Conservation (phyloP, 2,113 vertebrate genomes). For the Cyprinodon brontotheroides region DNA sequence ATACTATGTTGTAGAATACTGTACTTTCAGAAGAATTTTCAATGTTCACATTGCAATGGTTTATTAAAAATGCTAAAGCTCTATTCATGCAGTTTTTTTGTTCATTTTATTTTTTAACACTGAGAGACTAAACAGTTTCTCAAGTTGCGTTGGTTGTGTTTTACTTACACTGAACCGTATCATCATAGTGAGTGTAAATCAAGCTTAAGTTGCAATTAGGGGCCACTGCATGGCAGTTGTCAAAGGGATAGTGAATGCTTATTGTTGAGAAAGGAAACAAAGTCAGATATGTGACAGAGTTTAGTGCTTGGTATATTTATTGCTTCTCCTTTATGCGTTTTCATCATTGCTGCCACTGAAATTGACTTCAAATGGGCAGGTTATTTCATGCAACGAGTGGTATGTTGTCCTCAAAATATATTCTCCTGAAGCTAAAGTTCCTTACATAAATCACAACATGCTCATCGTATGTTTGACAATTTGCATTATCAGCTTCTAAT, state of each 20-base stretch:
- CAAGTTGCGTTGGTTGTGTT: conserved; percentile 64
- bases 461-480: conserved; percentile 6
- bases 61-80: not conserved
- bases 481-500: conserved; percentile 21
- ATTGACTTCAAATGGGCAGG: conserved; percentile 21
- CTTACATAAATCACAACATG: conserved; percentile 30
- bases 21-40: not conserved
- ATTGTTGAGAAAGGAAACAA: conserved; percentile 44
- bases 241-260: conserved; percentile 46
- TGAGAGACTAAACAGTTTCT: conserved; percentile 66
- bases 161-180: conserved; percentile 37
- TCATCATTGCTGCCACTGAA: not conserved
- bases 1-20: not conserved
- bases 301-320: not conserved
- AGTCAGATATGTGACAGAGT: conserved; percentile 9
- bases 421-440: conserved; percentile 43
- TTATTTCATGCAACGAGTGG: conserved; percentile 36
- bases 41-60: not conserved
- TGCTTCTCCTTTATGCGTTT: conserved; percentile 2
- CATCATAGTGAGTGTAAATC: conserved; percentile 57
- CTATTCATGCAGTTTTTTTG: not conserved
- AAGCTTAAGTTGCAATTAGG: conserved; percentile 59
- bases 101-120: conserved; percentile 19
- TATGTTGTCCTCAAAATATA: conserved; percentile 43
- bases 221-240: conserved; percentile 50